phyloP scores from a whole-genome alignment of 2,888 invertebrate genomes.

The Periphyllus acericola region DNA sequence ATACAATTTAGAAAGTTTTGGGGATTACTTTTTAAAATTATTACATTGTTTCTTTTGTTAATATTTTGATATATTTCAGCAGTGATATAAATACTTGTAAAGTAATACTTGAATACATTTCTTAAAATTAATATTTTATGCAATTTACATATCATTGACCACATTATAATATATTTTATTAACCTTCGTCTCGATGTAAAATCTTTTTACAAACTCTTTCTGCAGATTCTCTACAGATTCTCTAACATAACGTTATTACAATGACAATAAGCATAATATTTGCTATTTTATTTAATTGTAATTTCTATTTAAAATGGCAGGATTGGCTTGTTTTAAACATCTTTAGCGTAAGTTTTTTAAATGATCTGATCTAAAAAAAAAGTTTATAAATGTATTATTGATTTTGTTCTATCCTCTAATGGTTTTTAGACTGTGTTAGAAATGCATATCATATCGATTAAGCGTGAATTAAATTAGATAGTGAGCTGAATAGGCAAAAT shows the following conservation, averaged over 20 bases:
- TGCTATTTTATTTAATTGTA: neutral
- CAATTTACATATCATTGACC: neutral
- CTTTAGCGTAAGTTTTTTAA: neutral
- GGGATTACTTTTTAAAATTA: neutral
- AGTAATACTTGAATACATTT: neutral
- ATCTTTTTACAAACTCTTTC: too few species aligned
- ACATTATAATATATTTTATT: neutral
- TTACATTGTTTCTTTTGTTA: slow-evolving; percentile 8
- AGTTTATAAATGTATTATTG: neutral
- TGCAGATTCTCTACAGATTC: neutral
- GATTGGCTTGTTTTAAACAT: too few species aligned
- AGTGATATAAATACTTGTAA: neutral
- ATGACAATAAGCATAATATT: neutral
- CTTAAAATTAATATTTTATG: neutral
- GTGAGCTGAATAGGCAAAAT: neutral
- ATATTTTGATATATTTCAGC: neutral
- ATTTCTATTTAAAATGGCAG: neutral
- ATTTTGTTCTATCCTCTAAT: neutral
- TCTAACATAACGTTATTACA: neutral
- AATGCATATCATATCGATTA: neutral
- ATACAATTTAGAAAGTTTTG: slow-evolving; percentile 47
- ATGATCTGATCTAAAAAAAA: neutral
- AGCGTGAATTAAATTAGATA: neutral
- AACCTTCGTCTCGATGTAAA: neutral
- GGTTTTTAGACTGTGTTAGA: neutral